phyloP scores from a whole-genome alignment of 2,113 vertebrate genomes.

The Neofelis nebulosa region DNA sequence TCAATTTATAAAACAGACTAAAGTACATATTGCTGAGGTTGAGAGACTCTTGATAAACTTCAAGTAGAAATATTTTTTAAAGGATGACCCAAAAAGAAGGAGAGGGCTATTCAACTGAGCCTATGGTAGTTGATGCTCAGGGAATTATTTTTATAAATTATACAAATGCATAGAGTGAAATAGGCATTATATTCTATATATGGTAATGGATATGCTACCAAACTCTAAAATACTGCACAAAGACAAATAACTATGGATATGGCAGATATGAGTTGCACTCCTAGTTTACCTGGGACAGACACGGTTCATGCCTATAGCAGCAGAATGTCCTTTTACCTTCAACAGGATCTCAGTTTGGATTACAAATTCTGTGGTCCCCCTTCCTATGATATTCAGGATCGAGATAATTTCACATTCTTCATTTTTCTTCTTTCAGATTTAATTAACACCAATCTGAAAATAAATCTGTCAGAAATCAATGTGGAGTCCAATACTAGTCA shows the following conservation, averaged over 20 bases:
- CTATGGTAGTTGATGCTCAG: background rate
- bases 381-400: background rate
- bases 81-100: background rate
- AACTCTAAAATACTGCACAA: background rate
- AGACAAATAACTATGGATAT: background rate
- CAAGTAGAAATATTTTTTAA: background rate
- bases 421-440: background rate
- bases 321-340: background rate
- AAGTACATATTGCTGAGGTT: background rate
- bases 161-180: background rate
- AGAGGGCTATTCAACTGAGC: background rate
- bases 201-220: background rate
- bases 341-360: background rate
- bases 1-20: background rate
- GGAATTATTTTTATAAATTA: background rate
- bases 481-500: background rate
- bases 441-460: background rate
- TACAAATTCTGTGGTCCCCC: background rate
- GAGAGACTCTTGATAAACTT: background rate
- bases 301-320: background rate
- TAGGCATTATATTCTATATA: background rate
- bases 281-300: background rate
- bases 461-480: background rate
- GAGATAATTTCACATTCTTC: background rate
- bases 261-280: background rate